Evolutionary conservation across 2,113 vertebrate genomes (phyloP), one percentile per base, ranked within the genome.

Genomic region (Coracopsis vasa): DNA sequence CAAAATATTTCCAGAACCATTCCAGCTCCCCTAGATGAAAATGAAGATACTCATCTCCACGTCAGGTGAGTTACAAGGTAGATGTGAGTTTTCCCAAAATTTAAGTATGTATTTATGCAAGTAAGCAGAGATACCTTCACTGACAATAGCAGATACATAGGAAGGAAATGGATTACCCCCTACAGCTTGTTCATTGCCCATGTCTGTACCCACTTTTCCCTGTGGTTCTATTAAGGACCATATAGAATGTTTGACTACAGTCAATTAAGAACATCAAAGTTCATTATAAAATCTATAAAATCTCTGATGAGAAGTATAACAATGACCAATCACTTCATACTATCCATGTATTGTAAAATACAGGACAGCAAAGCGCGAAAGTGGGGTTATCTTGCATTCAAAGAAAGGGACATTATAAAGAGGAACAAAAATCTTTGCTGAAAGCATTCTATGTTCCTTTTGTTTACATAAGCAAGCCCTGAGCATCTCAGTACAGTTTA

Each of bases 351-450:
- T 4, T 56, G 51, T 67, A 58, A 94, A 90, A 90, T 29, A 60
- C 2, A 64, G 39, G 28, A 75, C 8, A 69, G 39, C 19, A 81
- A 90, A 92, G 7, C 60, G 64, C 2, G 25, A 60, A 86, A 61
- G 20, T 0, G 0, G 6, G 12, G 1, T 60, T 71, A n/a, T 47
- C 51, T n/a, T 80, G 37, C n/a, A 65, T 74, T 69, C 78, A 44
- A 78, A 85, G 25, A 50, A 19, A 81, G 23, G 41, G 10, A 44
- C 8, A 11, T 7, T 65, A 29, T 10, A 74, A 70, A 53, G 28
- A 73, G 19, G 20, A 94, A 23, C 1, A 73, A 80, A 82, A 88
- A 41, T 11, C 7, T 56, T 41, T 82, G 9, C 16, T 56, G 23
- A 82, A 90, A 90, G 18, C 8, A 48, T 50, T 83, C 13, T n/a